Evolutionary conservation across 1,140 invertebrate species (phyloP).

Genomic region (Musca domestica): DNA sequence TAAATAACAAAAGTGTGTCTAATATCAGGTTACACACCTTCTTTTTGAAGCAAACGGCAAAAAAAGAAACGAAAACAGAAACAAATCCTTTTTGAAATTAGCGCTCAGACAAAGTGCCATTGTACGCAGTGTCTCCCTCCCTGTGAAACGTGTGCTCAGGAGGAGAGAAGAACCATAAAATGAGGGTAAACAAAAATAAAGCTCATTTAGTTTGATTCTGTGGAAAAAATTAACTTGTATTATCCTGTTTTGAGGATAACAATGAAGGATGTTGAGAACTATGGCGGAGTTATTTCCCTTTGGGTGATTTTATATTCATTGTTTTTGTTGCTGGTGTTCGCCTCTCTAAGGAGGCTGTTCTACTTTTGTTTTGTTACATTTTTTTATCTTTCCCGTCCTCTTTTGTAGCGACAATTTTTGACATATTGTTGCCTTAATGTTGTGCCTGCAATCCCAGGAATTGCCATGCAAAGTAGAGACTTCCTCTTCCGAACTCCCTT

Average conservation of each 20-base stretch:
- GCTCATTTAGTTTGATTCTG: conserved; percentile 21
- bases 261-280: background rate
- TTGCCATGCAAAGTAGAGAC: conserved; percentile 9
- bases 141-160: too few species aligned
- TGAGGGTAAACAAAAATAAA: background rate
- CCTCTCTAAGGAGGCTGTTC: background rate
- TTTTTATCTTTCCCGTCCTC: background rate
- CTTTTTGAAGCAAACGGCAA: background rate
- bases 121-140: too few species aligned
- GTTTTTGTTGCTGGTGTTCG: background rate
- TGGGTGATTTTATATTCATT: background rate
- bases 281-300: background rate
- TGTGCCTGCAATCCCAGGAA: background rate
- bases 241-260: conserved; percentile 13
- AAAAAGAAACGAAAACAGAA: background rate
- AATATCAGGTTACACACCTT: conserved; percentile 11
- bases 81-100: conserved; percentile 13
- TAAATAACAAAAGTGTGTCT: conserved; percentile 16
- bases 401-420: conserved; percentile 10
- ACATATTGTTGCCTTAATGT: conserved; percentile 16
- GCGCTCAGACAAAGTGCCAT: background rate
- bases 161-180: too few species aligned
- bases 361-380: conserved; percentile 1
- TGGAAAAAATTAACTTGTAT: conserved; percentile 18
- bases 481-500: background rate